Conservation (phyloP, 2,113 vertebrate species). For the Eubucco bourcierii region DNA sequence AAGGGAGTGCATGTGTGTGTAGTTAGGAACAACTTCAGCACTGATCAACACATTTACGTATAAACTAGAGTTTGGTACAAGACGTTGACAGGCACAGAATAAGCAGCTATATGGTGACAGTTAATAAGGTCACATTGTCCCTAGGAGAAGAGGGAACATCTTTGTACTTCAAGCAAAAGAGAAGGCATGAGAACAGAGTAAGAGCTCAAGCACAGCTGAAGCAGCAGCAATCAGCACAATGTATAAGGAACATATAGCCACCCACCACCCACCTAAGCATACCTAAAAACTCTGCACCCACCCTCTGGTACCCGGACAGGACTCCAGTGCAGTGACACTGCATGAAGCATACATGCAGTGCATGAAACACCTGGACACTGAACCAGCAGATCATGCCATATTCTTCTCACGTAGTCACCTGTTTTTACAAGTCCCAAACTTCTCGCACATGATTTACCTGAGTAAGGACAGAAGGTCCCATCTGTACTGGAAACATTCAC, state of each 20-base stretch:
- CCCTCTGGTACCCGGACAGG: background rate
- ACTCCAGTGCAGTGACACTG: background rate
- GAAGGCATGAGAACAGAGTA: background rate
- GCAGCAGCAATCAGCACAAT: background rate
- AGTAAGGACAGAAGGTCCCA: constrained; percentile 11
- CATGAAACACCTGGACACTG: background rate
- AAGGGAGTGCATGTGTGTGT: background rate
- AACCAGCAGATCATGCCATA: background rate
- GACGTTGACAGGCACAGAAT: background rate
- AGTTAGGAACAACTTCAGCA: background rate
- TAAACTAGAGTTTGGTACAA: background rate
- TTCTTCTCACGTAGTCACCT: background rate
- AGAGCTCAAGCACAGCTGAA: background rate
- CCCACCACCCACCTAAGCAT: background rate
- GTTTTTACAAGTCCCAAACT: background rate
- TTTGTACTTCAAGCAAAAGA: background rate
- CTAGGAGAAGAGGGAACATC: background rate
- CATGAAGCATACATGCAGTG: background rate
- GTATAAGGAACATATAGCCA: background rate
- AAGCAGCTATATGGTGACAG: background rate
- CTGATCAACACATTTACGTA: background rate
- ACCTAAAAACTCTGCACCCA: background rate
- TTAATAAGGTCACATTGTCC: background rate
- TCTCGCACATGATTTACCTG: constrained; percentile 7
- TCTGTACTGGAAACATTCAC: background rate